These are phyloP conservation scores for Leguminivora glycinivorella DNA, from an alignment of 1,140 invertebrate species.

Conservation along the genomic window DNA sequence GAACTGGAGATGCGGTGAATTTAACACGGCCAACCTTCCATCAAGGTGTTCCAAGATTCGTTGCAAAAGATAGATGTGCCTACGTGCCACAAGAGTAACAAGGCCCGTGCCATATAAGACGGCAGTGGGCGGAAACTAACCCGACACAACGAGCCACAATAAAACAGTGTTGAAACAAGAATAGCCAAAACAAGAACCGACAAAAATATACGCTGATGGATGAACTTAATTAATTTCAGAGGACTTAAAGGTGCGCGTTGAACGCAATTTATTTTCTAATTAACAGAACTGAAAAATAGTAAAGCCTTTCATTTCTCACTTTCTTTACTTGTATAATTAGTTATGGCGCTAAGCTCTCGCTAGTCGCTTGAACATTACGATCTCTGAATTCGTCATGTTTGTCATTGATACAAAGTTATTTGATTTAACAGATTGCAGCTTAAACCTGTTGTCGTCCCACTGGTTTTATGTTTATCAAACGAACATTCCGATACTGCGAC, in stretches of 20 bases:
- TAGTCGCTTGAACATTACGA: neutral
- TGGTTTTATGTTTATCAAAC: slow-evolving; percentile 20
- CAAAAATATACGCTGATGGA: neutral
- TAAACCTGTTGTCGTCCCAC: slow-evolving; percentile 27
- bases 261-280: slow-evolving; percentile 3
- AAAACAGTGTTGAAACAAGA: slow-evolving; percentile 36
- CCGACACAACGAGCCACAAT: slow-evolving; percentile 32
- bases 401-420: neutral
- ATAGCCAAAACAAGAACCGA: slow-evolving; percentile 25
- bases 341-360: neutral
- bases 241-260: neutral
- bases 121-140: slow-evolving; percentile 61
- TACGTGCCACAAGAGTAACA: slow-evolving; percentile 51
- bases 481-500: slow-evolving; percentile 8
- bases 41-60: slow-evolving; percentile 40
- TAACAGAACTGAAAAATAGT: neutral
- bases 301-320: neutral
- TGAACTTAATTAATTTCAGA: neutral
- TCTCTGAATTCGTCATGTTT: neutral
- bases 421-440: neutral
- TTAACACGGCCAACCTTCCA: slow-evolving; percentile 48
- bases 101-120: slow-evolving; percentile 57
- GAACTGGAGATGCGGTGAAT: slow-evolving; percentile 47
- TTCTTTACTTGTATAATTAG: slow-evolving; percentile 8
- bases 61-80: slow-evolving; percentile 53